Base-by-base conservation (phyloP, 2,113 vertebrate species). In the Pygoscelis antarcticus region DNA sequence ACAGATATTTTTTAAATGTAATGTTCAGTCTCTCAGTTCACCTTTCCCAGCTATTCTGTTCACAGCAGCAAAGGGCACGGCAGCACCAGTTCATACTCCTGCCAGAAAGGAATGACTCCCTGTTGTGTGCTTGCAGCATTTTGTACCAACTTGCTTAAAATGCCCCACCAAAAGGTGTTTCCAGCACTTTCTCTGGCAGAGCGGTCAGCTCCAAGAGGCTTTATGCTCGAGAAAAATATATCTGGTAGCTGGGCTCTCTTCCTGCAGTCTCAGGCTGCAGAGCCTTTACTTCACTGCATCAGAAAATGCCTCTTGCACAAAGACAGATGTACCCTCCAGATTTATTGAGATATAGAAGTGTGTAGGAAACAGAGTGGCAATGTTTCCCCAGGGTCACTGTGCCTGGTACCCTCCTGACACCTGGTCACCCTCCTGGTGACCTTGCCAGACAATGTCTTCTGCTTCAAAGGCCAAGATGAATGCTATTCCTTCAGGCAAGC, bases 321-420 rank as follows among this genome's bases (percentile, higher is more conserved):
- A n/a, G 34, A 6, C 0, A 2, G 57, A 11, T 15, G n/a, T 2
- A 21, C 20, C 34, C 71, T 60, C 34, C 25, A 13, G n/a, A 25
- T 7, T 13, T 29, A 8, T 2, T 2, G n/a, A 30, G 58, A 11
- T 9, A 17, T 0, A 14, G 29, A 52, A 19, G 27, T 2, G 51
- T 11, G 72, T 11, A 51, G 75, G 64, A 30, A 9, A 36, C 0
- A 7, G 8, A 4, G 46, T 52, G 86, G 32, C 13, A 36, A 23
- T 0, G 0, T 7, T 47, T 57, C 65, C 51, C 30, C 34, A 11
- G 21, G 16, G 17, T 3, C 34, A 7, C 65, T 0, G 5, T 47
- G 66, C n/a, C 51, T 7, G 16, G 57, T 23, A 49, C 42, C 14
- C 30, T 54, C 44, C 72, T 10, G 38, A 38, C 38, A 38, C n/a